phyloP scores from a whole-genome alignment of 2,888 invertebrate species.

The Sesia apiformis region DNA sequence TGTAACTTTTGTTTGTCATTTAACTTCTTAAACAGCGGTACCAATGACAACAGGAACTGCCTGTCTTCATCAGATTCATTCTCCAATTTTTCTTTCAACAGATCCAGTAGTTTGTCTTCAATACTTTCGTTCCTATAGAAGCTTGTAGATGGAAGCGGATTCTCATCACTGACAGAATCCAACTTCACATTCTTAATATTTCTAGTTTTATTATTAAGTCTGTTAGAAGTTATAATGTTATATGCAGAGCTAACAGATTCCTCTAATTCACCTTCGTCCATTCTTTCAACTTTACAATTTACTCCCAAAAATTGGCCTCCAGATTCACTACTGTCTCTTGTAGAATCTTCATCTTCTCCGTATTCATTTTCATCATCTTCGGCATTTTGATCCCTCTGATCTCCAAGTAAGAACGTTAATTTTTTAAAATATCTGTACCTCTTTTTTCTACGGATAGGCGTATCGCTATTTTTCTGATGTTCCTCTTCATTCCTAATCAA shows the following conservation, averaged over 20 bases:
- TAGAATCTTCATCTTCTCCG: constrained; percentile 8
- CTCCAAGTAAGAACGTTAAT: constrained; percentile 25
- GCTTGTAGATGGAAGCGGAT: not conserved
- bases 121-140: not conserved
- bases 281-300: not conserved
- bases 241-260: not conserved
- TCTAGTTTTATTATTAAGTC: not conserved
- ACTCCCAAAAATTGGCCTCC: not conserved
- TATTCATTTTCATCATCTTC: constrained; percentile 5
- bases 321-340: not conserved
- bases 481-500: constrained; percentile 17
- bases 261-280: not conserved
- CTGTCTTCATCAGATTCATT: constrained; percentile 39
- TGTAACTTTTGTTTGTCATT: constrained; percentile 36
- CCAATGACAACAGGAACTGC: constrained; percentile 40
- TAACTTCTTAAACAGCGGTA: constrained; percentile 38
- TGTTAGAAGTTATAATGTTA: not conserved
- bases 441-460: constrained; percentile 22
- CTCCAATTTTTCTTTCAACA: constrained; percentile 25
- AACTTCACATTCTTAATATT: not conserved
- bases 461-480: constrained; percentile 16
- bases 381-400: constrained; percentile 9
- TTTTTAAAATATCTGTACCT: constrained; percentile 34
- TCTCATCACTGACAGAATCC: not conserved
- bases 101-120: constrained; percentile 16